phyloP scores from a whole-genome alignment of 2,797 vertebrate species.

The Pelodytes ibericus region DNA sequence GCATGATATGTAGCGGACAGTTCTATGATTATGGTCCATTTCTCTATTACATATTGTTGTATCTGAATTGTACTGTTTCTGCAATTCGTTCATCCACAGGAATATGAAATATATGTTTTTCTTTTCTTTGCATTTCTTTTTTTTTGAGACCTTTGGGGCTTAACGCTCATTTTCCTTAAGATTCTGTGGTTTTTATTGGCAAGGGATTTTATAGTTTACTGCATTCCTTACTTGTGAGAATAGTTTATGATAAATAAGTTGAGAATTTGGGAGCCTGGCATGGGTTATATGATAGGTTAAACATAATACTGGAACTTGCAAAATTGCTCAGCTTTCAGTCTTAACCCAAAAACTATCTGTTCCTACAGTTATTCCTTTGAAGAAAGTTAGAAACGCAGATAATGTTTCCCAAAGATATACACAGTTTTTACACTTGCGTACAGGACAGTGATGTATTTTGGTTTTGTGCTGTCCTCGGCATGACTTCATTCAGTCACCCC shows the following conservation, averaged over 20 bases:
- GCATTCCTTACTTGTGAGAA: constrained; percentile 22
- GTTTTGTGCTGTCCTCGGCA: too few relatives aligned
- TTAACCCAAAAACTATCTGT: not conserved
- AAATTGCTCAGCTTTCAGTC: not conserved
- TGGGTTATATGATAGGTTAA: not conserved
- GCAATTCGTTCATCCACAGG: too few relatives aligned
- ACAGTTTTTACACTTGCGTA: too few relatives aligned
- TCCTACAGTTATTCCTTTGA: not conserved
- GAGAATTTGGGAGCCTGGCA: constrained; percentile 12
- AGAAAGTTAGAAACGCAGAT: not conserved
- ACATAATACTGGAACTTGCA: not conserved
- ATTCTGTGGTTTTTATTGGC: constrained; percentile 16
- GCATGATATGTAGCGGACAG: too few relatives aligned
- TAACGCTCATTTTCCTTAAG: not conserved
- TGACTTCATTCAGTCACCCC: too few relatives aligned
- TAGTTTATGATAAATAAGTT: constrained; percentile 18
- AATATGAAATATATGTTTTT: not conserved
- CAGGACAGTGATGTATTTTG: too few relatives aligned
- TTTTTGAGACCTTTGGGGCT: constrained; percentile 1
- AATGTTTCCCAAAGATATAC: not conserved
- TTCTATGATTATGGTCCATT: too few relatives aligned
- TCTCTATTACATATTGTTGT: too few relatives aligned
- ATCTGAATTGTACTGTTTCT: too few relatives aligned
- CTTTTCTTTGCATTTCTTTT: not conserved
- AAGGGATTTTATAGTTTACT: constrained; percentile 5